phyloP scores from a whole-genome alignment of 1,140 invertebrate species.

The Ephestia elutella region DNA sequence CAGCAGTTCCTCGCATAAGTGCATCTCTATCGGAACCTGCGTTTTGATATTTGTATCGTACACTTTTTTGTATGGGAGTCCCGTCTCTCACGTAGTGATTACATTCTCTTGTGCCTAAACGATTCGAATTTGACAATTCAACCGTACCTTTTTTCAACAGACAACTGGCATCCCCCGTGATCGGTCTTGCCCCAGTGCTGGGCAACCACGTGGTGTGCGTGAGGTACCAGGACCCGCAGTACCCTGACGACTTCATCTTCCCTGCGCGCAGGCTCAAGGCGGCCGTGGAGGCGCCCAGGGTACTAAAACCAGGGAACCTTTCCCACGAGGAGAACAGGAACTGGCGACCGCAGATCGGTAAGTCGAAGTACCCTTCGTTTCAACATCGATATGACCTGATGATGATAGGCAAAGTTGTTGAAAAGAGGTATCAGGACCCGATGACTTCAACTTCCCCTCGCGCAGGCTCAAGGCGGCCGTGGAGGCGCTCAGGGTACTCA shows the following conservation, averaged over 20 bases:
- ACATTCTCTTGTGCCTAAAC: too few species aligned
- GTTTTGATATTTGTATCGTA: too few species aligned
- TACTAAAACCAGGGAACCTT: conserved; percentile 88
- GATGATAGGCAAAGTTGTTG: too few species aligned
- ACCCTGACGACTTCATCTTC: conserved; percentile 84
- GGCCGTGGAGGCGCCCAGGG: conserved; percentile 81
- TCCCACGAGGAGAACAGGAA: conserved; percentile 79
- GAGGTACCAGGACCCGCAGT: conserved; percentile 87
- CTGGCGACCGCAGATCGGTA: conserved; percentile 83
- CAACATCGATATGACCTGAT: too few species aligned
- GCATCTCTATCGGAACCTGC: too few species aligned
- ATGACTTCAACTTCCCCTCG: conserved; percentile 87
- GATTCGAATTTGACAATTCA: neutral
- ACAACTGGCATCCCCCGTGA: conserved; percentile 81
- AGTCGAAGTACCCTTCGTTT: too few species aligned
- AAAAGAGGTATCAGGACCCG: conserved; percentile 88
- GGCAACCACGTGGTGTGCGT: conserved; percentile 80
- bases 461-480: conserved; percentile 79
- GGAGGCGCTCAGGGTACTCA: conserved; percentile 84
- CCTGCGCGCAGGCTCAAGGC: conserved; percentile 82
- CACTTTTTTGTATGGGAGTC: too few species aligned
- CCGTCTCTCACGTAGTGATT: too few species aligned
- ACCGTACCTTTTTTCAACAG: conserved; percentile 42
- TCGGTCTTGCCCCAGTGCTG: conserved; percentile 76
- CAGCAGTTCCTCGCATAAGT: too few species aligned